phyloP scores from a whole-genome alignment of 2,113 vertebrate species.

The Nanorana parkeri region DNA sequence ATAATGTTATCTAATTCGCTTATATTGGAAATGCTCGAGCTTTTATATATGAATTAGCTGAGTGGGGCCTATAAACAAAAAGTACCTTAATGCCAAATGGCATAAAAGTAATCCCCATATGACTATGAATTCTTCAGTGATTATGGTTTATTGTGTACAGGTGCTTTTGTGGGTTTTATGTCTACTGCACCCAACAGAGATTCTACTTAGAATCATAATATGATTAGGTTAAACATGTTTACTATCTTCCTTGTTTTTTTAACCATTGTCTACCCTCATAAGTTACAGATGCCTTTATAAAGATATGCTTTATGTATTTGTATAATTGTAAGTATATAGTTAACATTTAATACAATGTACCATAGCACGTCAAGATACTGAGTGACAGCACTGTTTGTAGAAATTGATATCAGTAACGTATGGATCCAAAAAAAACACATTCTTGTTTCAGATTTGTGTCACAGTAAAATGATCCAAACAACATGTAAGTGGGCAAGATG shows the following conservation, averaged over 20 bases:
- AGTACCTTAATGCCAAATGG: conserved; percentile 49
- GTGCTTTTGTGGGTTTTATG: conserved; percentile 50
- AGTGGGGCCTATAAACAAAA: conserved; percentile 49
- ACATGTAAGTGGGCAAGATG: conserved; percentile 82
- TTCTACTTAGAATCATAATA: conserved; percentile 32
- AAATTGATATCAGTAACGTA: background rate
- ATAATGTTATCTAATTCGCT: conserved; percentile 45
- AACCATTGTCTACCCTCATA: conserved; percentile 2
- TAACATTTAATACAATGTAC: background rate
- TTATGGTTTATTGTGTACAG: conserved; percentile 57
- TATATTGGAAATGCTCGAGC: conserved; percentile 47
- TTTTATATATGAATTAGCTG: conserved; percentile 53
- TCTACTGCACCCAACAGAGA: conserved; percentile 52
- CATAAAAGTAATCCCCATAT: conserved; percentile 45
- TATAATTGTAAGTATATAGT: background rate
- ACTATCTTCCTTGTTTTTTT: conserved; percentile 21
- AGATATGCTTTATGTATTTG: background rate
- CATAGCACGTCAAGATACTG: background rate
- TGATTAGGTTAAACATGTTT: conserved; percentile 37
- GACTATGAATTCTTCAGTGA: conserved; percentile 53
- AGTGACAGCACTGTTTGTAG: background rate
- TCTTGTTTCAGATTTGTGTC: conserved; percentile 82
- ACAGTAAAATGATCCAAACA: conserved; percentile 83
- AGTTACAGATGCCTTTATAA: background rate
- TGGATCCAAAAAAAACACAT: conserved; percentile 69